Percentiles rank a stretch among this genome's conserved stretches.
Conservation (phyloP, 2,797 vertebrate species). For the Adrianichthys oophorus region DNA sequence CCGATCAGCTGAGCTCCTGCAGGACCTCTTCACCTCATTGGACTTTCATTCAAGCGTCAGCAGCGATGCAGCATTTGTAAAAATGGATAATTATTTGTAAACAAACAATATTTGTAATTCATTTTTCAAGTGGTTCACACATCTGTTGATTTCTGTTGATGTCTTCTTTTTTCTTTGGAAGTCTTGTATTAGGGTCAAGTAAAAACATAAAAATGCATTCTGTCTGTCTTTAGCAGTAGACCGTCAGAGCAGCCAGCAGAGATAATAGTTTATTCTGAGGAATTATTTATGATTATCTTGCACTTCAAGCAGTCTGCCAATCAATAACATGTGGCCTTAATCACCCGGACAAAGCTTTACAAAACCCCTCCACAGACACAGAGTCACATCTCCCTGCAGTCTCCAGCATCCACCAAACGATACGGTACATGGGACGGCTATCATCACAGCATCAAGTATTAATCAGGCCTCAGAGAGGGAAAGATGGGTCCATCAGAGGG, state of each 20-base stretch:
- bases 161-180: constrained; percentile 64
- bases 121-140: constrained; percentile 40
- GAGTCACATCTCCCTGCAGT: constrained; percentile 41
- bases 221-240: constrained; percentile 41
- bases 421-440: constrained; percentile 37
- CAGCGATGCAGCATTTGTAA: background rate
- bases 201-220: constrained; percentile 71
- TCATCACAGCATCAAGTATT: constrained; percentile 72
- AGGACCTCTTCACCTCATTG: too few species aligned
- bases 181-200: constrained; percentile 72
- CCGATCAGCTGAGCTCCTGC: too few species aligned
- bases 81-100: background rate
- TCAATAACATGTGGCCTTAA: constrained; percentile 72
- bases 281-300: constrained; percentile 74
- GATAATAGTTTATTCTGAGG: constrained; percentile 57
- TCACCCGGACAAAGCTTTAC: constrained; percentile 57
- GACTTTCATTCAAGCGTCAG: too few species aligned
- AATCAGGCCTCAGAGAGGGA: constrained; percentile 54
- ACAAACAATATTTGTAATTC: background rate
- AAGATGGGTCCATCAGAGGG: constrained; percentile 10
- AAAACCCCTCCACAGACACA: constrained; percentile 13
- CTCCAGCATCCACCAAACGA: constrained; percentile 35
- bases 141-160: constrained; percentile 69
- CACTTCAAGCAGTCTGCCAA: constrained; percentile 56
- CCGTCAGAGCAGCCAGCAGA: constrained; percentile 30